Evolutionary conservation across 2,113 vertebrate species (phyloP), one percentile per base, ranked within the genome.

Genomic region (Chauna torquata): DNA sequence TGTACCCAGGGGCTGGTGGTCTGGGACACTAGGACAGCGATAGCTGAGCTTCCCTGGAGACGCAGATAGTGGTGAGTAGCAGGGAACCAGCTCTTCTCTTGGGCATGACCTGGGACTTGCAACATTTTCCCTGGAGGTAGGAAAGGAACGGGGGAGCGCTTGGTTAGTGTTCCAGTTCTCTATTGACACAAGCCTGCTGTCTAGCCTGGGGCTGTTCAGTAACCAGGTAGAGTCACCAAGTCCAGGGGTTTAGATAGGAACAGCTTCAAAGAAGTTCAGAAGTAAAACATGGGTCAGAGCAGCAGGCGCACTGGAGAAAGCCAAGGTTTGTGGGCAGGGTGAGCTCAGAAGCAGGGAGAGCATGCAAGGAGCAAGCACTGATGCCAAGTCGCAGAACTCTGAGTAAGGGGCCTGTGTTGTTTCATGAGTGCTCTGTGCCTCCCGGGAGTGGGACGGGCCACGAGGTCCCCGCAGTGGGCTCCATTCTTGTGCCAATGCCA

Each of bases 291-390:
- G 62, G 89, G 82, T 89, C 89, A 52, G 91, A 95, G 86, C 91
- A 96, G 95, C 95, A 91, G 93, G 81, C 78, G 14, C 38, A 74
- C 69, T 88, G 82, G 86, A 95, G 78, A 84, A 91, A 95, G 96
- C 92, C 95, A 87, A 94, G 92, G 74, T 91, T 95, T 85, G 84
- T 50, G 77, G 91, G 86, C 74, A 96, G 92, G 95, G 54, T 66
- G 86, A 94, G 62, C 88, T 83, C 18, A 25, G 86, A 91, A 90
- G 81, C 7, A 0, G 22, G 42, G 92, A 70, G 82, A 92, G 27
- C 77, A 34, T 3, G 6, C 1, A 3, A 94, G 70, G 81, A 95
- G 36, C 65, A 34, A 89, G 54, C 22, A 15, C 80, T 62, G 92
- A 85, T 92, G 91, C 88, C 86, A 84, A 85, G 61, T 23, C 55